These are phyloP conservation scores for Phaenicophaeus curvirostris DNA, from an alignment of 2,797 vertebrate species.

Conservation along the genomic window DNA sequence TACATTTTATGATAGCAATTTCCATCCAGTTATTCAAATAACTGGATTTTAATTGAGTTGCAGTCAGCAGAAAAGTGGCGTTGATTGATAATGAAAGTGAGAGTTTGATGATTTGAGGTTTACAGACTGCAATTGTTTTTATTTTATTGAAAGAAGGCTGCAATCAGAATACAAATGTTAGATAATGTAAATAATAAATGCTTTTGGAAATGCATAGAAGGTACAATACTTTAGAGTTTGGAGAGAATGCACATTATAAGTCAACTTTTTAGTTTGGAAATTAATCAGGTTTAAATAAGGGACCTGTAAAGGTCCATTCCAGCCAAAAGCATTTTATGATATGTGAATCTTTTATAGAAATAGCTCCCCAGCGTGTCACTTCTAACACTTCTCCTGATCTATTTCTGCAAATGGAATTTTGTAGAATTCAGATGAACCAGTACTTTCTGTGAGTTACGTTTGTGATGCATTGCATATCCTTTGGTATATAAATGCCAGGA, in stretches of 20 bases:
- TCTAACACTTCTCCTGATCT: conserved; percentile 21
- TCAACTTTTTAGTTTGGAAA: background rate
- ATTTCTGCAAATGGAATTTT: conserved; percentile 44
- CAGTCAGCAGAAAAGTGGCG: conserved; percentile 30
- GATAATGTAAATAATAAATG: conserved; percentile 20
- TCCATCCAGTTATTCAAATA: conserved; percentile 59
- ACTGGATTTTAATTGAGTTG: conserved; percentile 62
- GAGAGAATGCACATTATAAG: conserved; percentile 13
- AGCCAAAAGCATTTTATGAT: background rate
- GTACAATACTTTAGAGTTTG: background rate
- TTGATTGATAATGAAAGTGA: conserved; percentile 36
- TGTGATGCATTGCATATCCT: background rate
- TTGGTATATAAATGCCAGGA: conserved; percentile 33
- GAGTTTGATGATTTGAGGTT: conserved; percentile 25
- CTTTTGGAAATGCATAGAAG: conserved; percentile 13
- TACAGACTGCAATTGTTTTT: conserved; percentile 21
- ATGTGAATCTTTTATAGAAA: background rate
- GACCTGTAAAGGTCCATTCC: too few species aligned
- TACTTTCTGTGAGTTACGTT: conserved; percentile 7
- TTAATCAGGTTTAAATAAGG: background rate
- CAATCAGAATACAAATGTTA: conserved; percentile 53
- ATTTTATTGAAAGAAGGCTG: conserved; percentile 62
- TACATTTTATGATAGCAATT: conserved; percentile 22
- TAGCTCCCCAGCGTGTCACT: background rate
- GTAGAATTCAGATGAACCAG: conserved; percentile 1